phyloP scores from a whole-genome alignment of 2,888 invertebrate species.

The Germaria angustata region DNA sequence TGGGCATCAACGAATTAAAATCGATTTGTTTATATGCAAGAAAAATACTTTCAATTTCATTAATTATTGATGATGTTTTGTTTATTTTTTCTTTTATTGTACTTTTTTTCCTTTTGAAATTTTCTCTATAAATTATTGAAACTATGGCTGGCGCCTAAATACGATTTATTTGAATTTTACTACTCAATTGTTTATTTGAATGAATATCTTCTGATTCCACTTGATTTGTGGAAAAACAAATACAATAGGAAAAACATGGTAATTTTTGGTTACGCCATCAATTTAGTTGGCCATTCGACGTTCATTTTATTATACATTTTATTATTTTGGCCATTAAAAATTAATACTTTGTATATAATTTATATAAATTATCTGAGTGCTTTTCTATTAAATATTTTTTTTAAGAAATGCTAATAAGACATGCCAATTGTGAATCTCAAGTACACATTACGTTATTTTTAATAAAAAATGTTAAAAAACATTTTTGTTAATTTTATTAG shows the following conservation, averaged over 20 bases:
- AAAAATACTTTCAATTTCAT: slow-evolving; percentile 58
- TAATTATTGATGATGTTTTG: slow-evolving; percentile 40
- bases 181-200: slow-evolving; percentile 21
- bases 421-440: background rate
- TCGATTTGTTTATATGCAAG: slow-evolving; percentile 56
- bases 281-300: background rate
- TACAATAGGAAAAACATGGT: slow-evolving; percentile 1
- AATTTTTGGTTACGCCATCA: background rate
- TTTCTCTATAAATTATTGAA: slow-evolving; percentile 15
- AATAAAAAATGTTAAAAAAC: too few species aligned
- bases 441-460: background rate
- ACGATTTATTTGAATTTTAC: slow-evolving; percentile 27
- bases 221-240: slow-evolving; percentile 31
- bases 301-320: background rate
- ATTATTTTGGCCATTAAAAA: background rate
- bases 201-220: slow-evolving; percentile 16
- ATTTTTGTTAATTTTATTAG: too few species aligned
- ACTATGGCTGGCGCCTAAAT: slow-evolving; percentile 45
- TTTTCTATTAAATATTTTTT: background rate
- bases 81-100: background rate
- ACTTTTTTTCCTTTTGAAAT: too few species aligned
- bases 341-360: background rate
- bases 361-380: background rate
- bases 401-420: too few species aligned
- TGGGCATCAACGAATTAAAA: slow-evolving; percentile 45